Percentiles rank a stretch among this genome's conserved stretches.
Conservation (phyloP, 2,797 vertebrate genomes). For the Eurystomus glaucurus region DNA sequence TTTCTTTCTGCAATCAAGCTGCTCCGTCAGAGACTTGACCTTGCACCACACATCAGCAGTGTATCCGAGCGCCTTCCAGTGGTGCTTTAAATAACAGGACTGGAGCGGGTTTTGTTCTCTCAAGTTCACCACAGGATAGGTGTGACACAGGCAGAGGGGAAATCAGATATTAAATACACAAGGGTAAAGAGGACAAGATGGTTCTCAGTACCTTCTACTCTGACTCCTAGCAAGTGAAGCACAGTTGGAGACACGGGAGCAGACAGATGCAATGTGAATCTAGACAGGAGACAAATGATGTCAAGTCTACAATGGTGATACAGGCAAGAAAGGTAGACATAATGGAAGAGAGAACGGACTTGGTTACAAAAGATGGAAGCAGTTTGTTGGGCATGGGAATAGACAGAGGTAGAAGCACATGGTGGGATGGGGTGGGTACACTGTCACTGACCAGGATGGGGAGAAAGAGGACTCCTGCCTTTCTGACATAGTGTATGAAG, state of each 20-base stretch:
- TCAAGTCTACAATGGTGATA: background rate
- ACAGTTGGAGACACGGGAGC: background rate
- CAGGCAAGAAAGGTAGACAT: background rate
- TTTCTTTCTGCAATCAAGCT: background rate
- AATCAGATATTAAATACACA: background rate
- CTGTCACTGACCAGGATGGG: background rate
- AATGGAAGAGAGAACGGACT: background rate
- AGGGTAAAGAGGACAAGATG: background rate
- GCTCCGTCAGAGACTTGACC: background rate
- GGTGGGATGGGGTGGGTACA: rapidly evolving
- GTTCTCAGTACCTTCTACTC: background rate
- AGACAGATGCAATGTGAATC: background rate
- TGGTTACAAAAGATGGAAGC: background rate
- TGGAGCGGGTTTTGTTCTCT: background rate
- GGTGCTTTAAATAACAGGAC: background rate
- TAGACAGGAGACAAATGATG: background rate
- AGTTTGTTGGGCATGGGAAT: background rate
- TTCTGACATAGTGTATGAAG: background rate
- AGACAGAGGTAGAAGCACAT: background rate
- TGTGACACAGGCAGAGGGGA: background rate
- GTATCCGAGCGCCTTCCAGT: background rate
- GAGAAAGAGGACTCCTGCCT: background rate
- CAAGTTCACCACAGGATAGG: background rate
- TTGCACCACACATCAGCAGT: background rate
- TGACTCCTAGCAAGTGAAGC: background rate